phyloP scores from a whole-genome alignment of 2,113 vertebrate species.

The Stegostoma tigrinum region DNA sequence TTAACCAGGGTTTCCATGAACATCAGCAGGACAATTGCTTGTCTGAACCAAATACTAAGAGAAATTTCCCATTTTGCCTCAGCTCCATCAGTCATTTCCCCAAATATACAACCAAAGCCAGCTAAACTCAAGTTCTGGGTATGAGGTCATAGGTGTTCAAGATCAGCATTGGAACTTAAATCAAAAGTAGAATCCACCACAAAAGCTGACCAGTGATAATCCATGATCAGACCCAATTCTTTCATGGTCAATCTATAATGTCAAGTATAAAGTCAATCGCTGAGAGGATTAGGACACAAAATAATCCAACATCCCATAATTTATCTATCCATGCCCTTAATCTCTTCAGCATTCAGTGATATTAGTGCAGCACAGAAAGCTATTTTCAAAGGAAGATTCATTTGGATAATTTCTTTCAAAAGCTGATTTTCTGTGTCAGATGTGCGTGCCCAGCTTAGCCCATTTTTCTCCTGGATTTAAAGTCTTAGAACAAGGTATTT shows the following conservation, averaged over 20 bases:
- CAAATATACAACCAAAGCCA: neutral
- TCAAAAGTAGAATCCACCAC: neutral
- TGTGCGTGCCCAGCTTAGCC: neutral
- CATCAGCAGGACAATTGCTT: neutral
- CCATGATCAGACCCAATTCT: neutral
- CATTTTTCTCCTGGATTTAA: neutral
- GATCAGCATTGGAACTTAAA: neutral
- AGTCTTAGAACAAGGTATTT: neutral
- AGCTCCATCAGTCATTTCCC: neutral
- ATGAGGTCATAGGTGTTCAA: neutral
- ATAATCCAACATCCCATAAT: neutral
- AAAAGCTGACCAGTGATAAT: neutral
- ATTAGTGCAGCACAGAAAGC: neutral
- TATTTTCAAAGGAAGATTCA: neutral
- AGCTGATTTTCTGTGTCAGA: neutral
- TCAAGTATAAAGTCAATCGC: neutral
- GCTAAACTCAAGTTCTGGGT: neutral
- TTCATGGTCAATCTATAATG: neutral
- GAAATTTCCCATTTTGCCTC: neutral
- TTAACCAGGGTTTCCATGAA: neutral
- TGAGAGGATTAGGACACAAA: neutral
- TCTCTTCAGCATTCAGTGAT: neutral
- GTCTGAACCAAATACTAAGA: neutral
- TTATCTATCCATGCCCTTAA: neutral
- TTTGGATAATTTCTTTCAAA: constrained; percentile 15